Evolutionary conservation across 2,888 invertebrate species (phyloP).

Genomic region (Ophioninae sp.): DNA sequence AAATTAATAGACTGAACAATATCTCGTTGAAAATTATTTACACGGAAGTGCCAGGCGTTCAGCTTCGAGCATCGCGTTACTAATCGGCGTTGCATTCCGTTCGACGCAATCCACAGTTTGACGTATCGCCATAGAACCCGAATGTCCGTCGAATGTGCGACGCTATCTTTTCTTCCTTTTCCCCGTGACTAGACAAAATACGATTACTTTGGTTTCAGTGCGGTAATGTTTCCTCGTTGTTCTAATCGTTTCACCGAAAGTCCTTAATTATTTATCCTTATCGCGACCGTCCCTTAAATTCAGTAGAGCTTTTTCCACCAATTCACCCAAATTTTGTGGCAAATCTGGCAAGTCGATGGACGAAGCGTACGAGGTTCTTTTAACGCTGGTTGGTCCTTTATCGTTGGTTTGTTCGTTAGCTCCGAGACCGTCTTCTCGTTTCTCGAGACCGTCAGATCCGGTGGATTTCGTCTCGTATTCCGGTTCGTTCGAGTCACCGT

Average conservation of each 20-base stretch:
- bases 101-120: background rate
- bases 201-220: constrained; percentile 54
- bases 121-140: background rate
- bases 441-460: constrained; percentile 52
- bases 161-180: background rate
- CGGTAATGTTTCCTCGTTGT: constrained; percentile 25
- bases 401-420: constrained; percentile 62
- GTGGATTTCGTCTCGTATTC: constrained; percentile 57
- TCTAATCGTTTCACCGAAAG: background rate
- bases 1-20: background rate
- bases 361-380: constrained; percentile 51
- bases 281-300: constrained; percentile 71
- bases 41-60: background rate
- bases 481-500: constrained; percentile 56
- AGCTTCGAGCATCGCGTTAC: background rate
- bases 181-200: constrained; percentile 39
- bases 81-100: background rate
- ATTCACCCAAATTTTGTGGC: constrained; percentile 72
- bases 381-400: constrained; percentile 28
- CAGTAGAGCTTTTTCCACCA: constrained; percentile 76
- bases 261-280: constrained; percentile 62
- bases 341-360: constrained; percentile 71
- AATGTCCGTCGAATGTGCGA: constrained; percentile 17
- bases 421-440: constrained; percentile 56
- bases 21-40: background rate